These are phyloP conservation scores for Myrmophylax atrothorax DNA, from an alignment of 2,113 vertebrate species.

Conservation along the genomic window DNA sequence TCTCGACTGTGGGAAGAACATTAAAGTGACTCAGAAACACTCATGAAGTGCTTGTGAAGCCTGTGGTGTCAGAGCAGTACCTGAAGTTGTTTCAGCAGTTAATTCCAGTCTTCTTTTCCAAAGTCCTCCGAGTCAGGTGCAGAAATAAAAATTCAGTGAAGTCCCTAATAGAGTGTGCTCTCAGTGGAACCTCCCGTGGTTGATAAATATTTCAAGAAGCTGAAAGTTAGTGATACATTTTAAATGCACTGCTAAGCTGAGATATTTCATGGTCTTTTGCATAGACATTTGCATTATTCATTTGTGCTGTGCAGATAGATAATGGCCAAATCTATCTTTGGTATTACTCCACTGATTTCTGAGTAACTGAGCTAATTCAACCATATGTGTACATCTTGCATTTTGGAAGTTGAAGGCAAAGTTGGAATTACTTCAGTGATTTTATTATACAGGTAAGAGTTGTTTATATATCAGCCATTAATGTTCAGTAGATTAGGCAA, in stretches of 20 bases:
- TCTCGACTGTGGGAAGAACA: not conserved
- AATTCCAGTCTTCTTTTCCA: not conserved
- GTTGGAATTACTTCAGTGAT: not conserved
- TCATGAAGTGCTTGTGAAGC: not conserved
- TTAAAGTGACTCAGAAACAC: not conserved
- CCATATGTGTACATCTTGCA: not conserved
- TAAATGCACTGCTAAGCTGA: slow-evolving; percentile 49
- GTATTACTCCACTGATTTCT: slow-evolving; percentile 35
- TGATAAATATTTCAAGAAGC: slow-evolving; percentile 33
- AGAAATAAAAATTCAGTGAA: slow-evolving; percentile 29
- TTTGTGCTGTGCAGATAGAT: slow-evolving; percentile 52
- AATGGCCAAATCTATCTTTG: slow-evolving; percentile 30
- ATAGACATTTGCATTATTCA: slow-evolving; percentile 61
- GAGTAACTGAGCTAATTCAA: slow-evolving; percentile 8
- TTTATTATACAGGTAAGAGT: not conserved
- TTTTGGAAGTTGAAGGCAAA: slow-evolving; percentile 19
- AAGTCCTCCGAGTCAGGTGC: not conserved
- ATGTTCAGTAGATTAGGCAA: not conserved
- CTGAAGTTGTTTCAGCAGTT: not conserved
- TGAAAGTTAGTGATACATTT: slow-evolving; percentile 58
- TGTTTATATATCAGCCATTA: not conserved
- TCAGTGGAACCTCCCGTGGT: not conserved
- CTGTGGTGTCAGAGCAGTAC: not conserved
- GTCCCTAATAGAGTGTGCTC: slow-evolving; percentile 1
- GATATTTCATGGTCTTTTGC: slow-evolving; percentile 46